Base-by-base conservation (phyloP, 2,797 vertebrate species). In the Notolepis coatsorum region DNA sequence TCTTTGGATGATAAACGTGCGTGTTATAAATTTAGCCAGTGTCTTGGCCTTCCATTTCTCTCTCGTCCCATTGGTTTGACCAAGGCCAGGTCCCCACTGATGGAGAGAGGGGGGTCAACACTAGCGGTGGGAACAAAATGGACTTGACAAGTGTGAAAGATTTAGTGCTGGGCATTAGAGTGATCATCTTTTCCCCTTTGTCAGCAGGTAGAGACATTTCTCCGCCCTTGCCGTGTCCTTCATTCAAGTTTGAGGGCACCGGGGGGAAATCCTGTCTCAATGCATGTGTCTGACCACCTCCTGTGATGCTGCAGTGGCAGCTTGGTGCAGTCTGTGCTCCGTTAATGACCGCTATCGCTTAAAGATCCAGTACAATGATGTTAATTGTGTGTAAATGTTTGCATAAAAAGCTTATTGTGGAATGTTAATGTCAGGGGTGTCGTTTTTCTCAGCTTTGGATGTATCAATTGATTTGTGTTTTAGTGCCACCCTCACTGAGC, bases 81-180 rank as follows among this genome's bases (percentile, higher is more conserved):
- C 82, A 74, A 86, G 81, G 82, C 84, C 82, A 64, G 73, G 74
- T 86, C 84, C 84, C 82, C 0, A 69, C 70, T 81, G 84, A 84
- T 73, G 78, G 79, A 74, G 73, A 71, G 78, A 77, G 83, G 71
- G 76, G 83, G 87, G 86, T 87, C 87, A 84, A 55, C 74, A 75
- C 77, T 79, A 77, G 81, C 80, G 51, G 74, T 69, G 51, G 77
- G 74, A 85, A 88, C 86, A 89, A 90, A 91, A 84, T 85, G 84
- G 83, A 88, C 84, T 85, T 88, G 90, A 91, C 87, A 91, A 87
- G 87, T 88, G 90, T 90, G 91, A 89, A 91, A 91, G 89, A 91
- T 91, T 92, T 90, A 92, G 84, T 82, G 85, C 75, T 8, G 69
- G 78, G 80, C 88, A 77, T 91, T 88, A 88, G 79, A 89, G 87